phyloP scores from a whole-genome alignment of 2,113 vertebrate species.

The Oryzias curvinotus region DNA sequence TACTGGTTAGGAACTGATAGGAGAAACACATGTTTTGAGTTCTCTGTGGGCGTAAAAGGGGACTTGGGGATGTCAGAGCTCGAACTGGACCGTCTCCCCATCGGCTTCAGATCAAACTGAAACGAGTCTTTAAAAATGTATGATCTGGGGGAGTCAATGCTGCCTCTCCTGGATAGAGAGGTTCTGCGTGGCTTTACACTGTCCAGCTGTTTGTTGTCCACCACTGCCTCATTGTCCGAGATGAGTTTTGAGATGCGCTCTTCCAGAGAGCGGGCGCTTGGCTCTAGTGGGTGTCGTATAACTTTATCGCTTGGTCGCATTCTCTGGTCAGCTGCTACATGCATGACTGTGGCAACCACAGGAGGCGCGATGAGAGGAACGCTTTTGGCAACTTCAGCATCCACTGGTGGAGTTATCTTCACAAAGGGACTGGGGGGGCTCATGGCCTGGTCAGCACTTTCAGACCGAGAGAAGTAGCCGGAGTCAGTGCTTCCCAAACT shows the following conservation, averaged over 20 bases:
- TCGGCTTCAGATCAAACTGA: slow-evolving; percentile 97
- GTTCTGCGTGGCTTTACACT: slow-evolving; percentile 98
- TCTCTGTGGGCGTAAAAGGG: slow-evolving; percentile 96
- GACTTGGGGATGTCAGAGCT: slow-evolving; percentile 99
- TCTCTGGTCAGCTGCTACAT: slow-evolving; percentile 80
- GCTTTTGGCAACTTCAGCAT: slow-evolving; percentile 82
- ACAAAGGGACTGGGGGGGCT: slow-evolving; percentile 89
- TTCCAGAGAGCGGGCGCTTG: slow-evolving; percentile 92
- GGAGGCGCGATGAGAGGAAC: slow-evolving; percentile 61
- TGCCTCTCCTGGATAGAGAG: slow-evolving; percentile 94
- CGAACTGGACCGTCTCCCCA: slow-evolving; percentile 93
- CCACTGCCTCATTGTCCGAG: slow-evolving; percentile 96
- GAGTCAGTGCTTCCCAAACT: slow-evolving; percentile 97
- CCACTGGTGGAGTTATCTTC: slow-evolving; percentile 81
- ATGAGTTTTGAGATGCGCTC: slow-evolving; percentile 97
- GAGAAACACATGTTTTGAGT: slow-evolving; percentile 95
- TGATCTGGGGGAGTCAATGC: slow-evolving; percentile 97
- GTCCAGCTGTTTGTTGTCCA: slow-evolving; percentile 96
- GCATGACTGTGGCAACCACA: slow-evolving; percentile 76
- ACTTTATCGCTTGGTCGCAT: slow-evolving; percentile 73
- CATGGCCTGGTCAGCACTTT: slow-evolving; percentile 94
- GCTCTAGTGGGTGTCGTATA: slow-evolving; percentile 89
- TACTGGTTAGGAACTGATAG: slow-evolving; percentile 90
- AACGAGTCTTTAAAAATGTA: slow-evolving; percentile 99
- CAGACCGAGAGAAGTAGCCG: slow-evolving; percentile 96